A percentile compares a stretch with the other conserved stretches of the same genome.
phyloP scores from a whole-genome alignment of 2,113 vertebrate genomes.

The Hystrix brachyura region DNA sequence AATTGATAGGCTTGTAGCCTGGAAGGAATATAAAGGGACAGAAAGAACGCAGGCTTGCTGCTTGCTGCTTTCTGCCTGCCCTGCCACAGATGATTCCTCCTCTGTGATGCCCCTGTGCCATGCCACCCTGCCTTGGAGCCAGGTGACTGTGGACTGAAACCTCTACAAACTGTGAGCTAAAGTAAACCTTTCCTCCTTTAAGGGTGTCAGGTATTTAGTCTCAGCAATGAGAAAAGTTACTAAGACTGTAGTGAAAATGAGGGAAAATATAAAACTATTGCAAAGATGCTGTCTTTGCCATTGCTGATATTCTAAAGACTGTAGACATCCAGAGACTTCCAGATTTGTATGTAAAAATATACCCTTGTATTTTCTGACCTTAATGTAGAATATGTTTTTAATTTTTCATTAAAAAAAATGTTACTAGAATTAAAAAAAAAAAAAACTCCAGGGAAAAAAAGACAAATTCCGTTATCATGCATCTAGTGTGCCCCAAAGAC shows the following conservation, averaged over 20 bases:
- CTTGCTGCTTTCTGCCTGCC: no score
- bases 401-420: not conserved
- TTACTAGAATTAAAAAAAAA: not conserved
- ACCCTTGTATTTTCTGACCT: not conserved
- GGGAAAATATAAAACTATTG: not conserved
- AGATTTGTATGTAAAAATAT: not conserved
- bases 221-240: not conserved
- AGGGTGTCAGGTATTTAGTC: not conserved
- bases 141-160: not conserved
- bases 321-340: not conserved
- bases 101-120: not conserved
- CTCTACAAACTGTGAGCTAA: not conserved
- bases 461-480: not conserved
- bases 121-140: not conserved
- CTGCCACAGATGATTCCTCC: not conserved
- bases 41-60: not conserved
- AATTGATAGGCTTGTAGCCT: not conserved
- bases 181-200: no score
- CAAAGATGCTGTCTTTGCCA: not conserved
- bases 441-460: not conserved
- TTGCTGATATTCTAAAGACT: not conserved
- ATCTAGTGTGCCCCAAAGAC: not conserved
- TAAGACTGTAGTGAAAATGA: not conserved
- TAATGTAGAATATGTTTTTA: not conserved
- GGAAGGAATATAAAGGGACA: not conserved